These are phyloP conservation scores for Pheosia tremula DNA, from an alignment of 2,888 invertebrate genomes.

Conservation along the genomic window DNA sequence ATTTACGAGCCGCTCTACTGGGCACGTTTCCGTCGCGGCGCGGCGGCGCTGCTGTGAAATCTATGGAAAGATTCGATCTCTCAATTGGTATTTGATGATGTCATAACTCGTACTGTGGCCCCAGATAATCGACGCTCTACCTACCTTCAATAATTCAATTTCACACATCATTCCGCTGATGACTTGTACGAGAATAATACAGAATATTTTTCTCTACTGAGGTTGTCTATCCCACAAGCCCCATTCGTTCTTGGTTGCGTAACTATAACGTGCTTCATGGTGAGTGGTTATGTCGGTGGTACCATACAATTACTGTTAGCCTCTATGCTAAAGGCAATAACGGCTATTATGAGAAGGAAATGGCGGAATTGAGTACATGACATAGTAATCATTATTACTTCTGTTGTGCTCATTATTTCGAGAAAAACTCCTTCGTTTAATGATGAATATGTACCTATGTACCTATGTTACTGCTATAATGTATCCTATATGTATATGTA, in stretches of 20 bases:
- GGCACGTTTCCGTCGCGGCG: no score
- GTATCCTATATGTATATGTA: no score
- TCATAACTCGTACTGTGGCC: no score
- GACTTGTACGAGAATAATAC: not conserved
- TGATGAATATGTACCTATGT: no score
- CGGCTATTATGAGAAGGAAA: not conserved
- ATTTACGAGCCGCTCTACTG: no score
- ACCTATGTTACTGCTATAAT: no score
- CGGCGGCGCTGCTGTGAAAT: no score
- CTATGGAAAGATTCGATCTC: no score
- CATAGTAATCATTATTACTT: not conserved
- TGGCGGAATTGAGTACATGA: not conserved
- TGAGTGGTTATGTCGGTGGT: not conserved
- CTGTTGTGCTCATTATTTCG: not conserved
- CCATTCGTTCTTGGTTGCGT: not conserved
- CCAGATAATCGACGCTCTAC: no score
- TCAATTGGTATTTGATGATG: no score
- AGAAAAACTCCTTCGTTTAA: not conserved
- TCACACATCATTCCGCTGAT: not conserved
- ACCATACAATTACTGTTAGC: conserved; percentile 4
- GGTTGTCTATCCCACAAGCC: not conserved
- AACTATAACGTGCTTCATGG: not conserved
- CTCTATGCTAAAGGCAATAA: not conserved
- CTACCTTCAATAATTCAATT: not conserved
- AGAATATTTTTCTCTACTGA: not conserved